Evolutionary conservation across 2,113 vertebrate genomes (phyloP), one percentile per base, ranked within the genome.

Genomic region (Spermophilus dauricus): DNA sequence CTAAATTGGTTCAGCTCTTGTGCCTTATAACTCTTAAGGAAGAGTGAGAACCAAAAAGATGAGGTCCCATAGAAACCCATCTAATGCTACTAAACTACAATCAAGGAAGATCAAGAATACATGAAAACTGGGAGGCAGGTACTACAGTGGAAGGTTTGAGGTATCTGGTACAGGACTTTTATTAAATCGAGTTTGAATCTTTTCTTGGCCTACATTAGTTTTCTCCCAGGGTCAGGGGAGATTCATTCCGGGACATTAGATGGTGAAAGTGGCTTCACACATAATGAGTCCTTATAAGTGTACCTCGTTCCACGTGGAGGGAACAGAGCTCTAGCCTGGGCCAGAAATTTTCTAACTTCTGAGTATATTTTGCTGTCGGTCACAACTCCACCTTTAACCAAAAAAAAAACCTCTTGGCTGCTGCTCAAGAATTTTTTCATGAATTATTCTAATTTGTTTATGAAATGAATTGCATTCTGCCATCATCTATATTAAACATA

Each of bases 211-310:
- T 72, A 22, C 11, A 48, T 94, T 95, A 77, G 53, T 73, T 70
- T 65, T 95, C 96, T 97, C 37, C 30, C 63, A 53, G 70, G 75
- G 73, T 94, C 53, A 88, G n/a, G 28, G 56, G 69, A 82, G 22
- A 76, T 48, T 86, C 45, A 53, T 37, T 80, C 81, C 87, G 86
- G 56, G 93, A 95, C 32, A 32, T 93, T 91, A 93, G 45, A 73
- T 14, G 53, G 10, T 58, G 22, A n/a, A 95, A 78, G 61, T 45
- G 53, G 9, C 45, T 70, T 34, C 7, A 26, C 37, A 5, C 37
- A 4, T 45, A 69, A 69, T 76, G 45, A 96, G 42, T 75, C 86
- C 72, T 94, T 70, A 67, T 8, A 37, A 37, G 56, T 32, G 65
- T 67, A 86, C 78, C 28, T 70, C 61, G 51, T 65, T 86, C 39